Evolutionary conservation across 2,888 invertebrate genomes (phyloP).

Genomic region (Nowickia ferox): DNA sequence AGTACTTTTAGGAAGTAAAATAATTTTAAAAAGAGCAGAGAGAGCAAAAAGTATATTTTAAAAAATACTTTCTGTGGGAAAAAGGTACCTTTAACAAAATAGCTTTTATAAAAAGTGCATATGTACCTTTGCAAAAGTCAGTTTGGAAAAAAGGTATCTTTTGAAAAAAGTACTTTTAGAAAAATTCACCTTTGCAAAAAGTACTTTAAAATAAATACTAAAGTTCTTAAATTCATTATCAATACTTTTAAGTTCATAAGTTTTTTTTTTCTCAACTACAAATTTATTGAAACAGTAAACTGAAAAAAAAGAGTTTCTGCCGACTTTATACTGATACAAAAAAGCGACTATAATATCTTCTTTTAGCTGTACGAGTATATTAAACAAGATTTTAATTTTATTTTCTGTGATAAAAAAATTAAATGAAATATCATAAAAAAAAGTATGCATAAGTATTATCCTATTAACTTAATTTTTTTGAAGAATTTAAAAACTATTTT

Average conservation of each 20-base stretch:
- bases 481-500: too few species aligned
- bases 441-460: not conserved
- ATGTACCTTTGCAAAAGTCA: not conserved
- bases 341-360: not conserved
- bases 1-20: not conserved
- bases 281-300: constrained; percentile 4
- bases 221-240: constrained; percentile 12
- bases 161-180: not conserved
- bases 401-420: constrained; percentile 79
- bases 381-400: constrained; percentile 76
- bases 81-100: not conserved
- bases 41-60: too few species aligned
- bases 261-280: constrained; percentile 2
- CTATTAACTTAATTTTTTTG: too few species aligned
- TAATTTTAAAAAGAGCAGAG: too few species aligned
- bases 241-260: not conserved
- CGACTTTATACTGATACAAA: constrained; percentile 8
- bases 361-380: constrained; percentile 18
- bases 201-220: too few species aligned
- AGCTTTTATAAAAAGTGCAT: not conserved
- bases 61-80: not conserved
- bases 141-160: not conserved
- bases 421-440: constrained; percentile 33
- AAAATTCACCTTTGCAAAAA: not conserved
- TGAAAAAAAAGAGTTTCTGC: constrained; percentile 16